Evolutionary conservation across 1,140 invertebrate species (phyloP).

Genomic region (Drosophila pseudoananassae): DNA sequence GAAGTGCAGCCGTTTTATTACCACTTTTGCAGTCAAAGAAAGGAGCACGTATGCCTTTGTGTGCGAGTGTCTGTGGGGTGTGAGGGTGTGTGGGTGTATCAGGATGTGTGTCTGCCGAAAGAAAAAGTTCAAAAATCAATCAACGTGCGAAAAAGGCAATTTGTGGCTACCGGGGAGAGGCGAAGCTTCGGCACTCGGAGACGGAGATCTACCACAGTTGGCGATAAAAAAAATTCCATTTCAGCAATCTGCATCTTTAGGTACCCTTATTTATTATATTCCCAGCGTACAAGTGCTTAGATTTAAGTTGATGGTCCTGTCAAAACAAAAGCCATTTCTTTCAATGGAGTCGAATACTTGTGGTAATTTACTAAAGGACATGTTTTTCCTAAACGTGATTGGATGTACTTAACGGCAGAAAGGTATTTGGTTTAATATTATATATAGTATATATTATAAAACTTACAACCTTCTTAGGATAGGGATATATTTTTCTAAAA

Average conservation of each 20-base stretch:
- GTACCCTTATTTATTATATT: background rate
- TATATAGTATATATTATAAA: no score
- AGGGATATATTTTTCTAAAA: no score
- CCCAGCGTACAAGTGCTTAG: background rate
- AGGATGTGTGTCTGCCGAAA: conserved; percentile 25
- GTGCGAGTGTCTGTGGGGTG: background rate
- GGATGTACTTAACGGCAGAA: background rate
- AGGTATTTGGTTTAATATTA: background rate
- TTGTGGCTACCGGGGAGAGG: conserved; percentile 53
- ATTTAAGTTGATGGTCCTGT: background rate
- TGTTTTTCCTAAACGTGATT: background rate
- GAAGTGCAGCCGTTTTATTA: conserved; percentile 49
- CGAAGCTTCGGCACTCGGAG: conserved; percentile 13
- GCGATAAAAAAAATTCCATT: background rate
- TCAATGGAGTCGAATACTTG: background rate
- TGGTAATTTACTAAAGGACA: background rate
- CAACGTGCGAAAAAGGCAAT: conserved; percentile 80
- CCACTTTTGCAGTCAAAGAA: conserved; percentile 36
- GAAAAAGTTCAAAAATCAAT: conserved; percentile 77
- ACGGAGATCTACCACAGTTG: background rate
- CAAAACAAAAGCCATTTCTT: conserved; percentile 5
- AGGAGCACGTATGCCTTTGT: background rate
- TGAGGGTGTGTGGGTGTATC: background rate
- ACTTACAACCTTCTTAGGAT: no score
- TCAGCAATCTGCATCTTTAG: background rate